These are phyloP conservation scores for Leguminivora glycinivorella DNA, from an alignment of 1,140 invertebrate species.

Conservation along the genomic window DNA sequence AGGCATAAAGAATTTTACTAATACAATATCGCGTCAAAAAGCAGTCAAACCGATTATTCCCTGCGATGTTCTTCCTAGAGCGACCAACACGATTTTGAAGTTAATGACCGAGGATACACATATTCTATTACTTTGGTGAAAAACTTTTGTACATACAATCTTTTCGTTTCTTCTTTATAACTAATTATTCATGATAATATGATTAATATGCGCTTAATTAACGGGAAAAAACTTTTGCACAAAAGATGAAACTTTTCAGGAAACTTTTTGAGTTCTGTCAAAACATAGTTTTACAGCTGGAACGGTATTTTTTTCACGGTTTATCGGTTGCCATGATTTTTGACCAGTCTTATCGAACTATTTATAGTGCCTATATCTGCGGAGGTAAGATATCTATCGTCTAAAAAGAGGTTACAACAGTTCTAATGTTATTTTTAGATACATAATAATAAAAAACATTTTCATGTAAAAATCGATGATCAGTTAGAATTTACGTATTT, in stretches of 20 bases:
- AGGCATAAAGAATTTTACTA: conserved; percentile 48
- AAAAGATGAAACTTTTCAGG: conserved; percentile 36
- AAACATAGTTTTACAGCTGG: conserved; percentile 27
- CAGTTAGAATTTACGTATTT: too few species aligned
- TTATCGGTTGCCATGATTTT: conserved; percentile 15
- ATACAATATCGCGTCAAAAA: conserved; percentile 28
- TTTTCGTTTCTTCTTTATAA: neutral
- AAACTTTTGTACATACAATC: conserved; percentile 2
- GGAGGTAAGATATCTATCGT: neutral
- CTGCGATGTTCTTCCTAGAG: neutral
- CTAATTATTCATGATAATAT: too few species aligned
- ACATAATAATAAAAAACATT: too few species aligned
- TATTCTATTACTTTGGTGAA: conserved; percentile 7
- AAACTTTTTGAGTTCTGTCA: conserved; percentile 44
- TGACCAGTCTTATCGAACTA: neutral
- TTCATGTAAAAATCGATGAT: too few species aligned
- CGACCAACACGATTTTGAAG: conserved; percentile 17
- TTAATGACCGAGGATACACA: neutral
- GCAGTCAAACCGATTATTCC: conserved; percentile 20
- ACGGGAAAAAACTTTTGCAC: conserved; percentile 30
- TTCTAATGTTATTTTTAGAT: neutral
- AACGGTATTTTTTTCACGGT: conserved; percentile 10
- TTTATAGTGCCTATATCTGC: conserved; percentile 32
- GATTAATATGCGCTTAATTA: conserved; percentile 10
- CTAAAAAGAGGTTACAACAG: neutral